Conservation (phyloP, 64 coral and sea anemone genomes). For the Montipora foliosa region DNA sequence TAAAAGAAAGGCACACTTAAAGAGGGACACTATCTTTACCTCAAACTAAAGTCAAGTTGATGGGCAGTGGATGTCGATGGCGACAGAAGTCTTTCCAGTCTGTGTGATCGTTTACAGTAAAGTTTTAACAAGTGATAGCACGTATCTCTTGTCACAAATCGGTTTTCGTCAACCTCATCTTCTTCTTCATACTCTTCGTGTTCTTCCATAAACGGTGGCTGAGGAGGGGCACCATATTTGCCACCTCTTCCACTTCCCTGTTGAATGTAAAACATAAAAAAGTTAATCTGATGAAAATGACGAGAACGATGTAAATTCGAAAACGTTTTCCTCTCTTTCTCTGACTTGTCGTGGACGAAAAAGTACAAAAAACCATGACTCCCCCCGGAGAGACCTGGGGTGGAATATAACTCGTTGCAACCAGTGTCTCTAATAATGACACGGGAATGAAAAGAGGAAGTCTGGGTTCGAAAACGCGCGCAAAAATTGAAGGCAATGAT, state of each 20-base stretch:
- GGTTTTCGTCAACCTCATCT: conserved; percentile 40
- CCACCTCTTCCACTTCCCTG: conserved; percentile 81
- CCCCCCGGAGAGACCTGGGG: no score
- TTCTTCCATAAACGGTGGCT: conserved; percentile 75
- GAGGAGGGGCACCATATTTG: conserved; percentile 72
- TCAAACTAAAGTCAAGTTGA: conserved; percentile 92
- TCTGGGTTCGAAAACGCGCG: no score
- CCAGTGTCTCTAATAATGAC: no score
- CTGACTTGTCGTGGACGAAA: no score
- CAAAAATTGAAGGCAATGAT: no score
- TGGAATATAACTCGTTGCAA: no score
- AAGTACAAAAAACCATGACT: no score
- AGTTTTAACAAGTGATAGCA: conserved; percentile 98
- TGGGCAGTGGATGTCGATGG: conserved; percentile 75
- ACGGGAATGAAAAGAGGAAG: no score
- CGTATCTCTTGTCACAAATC: conserved; percentile 59
- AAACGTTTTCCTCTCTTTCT: no score
- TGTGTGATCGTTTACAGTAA: conserved; percentile 92
- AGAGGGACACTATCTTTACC: conserved; percentile 27
- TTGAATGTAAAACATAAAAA: not conserved
- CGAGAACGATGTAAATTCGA: not conserved
- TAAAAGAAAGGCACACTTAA: no score
- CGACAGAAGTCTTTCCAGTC: conserved; percentile 84
- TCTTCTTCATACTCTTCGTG: not conserved
- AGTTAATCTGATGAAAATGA: not conserved